Conservation (phyloP, 2,888 invertebrate genomes). For the Zootermopsis nevadensis region DNA sequence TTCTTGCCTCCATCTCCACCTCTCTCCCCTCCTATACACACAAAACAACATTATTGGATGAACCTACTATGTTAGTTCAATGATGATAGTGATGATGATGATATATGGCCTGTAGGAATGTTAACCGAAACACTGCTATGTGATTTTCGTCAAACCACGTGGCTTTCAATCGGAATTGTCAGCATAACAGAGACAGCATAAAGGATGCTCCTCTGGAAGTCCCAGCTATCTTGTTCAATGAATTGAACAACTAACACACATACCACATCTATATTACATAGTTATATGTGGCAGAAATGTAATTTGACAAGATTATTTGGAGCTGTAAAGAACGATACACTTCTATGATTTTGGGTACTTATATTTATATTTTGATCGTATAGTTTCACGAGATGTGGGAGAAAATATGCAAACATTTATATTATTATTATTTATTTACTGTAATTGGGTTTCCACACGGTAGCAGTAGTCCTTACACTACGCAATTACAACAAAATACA, state of each 20-base stretch:
- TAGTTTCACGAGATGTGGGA: too few relatives aligned
- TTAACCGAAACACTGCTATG: constrained; percentile 10
- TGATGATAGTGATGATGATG: constrained; percentile 1
- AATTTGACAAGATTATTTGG: too few relatives aligned
- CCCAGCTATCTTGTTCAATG: not conserved
- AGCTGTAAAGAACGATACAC: not conserved
- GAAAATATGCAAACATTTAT: too few relatives aligned
- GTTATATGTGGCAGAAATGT: not conserved
- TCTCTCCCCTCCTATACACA: not conserved
- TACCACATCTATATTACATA: constrained; percentile 14
- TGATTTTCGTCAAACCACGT: constrained; percentile 36
- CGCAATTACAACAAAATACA: too few relatives aligned
- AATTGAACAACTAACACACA: constrained; percentile 4
- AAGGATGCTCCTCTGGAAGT: not conserved
- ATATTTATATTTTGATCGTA: too few relatives aligned
- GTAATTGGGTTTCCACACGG: too few relatives aligned
- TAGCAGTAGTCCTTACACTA: too few relatives aligned
- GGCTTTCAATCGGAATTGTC: constrained; percentile 32
- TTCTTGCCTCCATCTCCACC: not conserved
- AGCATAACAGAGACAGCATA: constrained; percentile 17
- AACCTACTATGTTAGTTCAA: not conserved
- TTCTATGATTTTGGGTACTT: not conserved
- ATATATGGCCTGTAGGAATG: constrained; percentile 38
- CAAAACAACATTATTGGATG: constrained; percentile 21
- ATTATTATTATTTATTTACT: too few relatives aligned